Base-by-base conservation (phyloP, 2,113 vertebrate genomes). In the Sterrhoptilus dennistouni region DNA sequence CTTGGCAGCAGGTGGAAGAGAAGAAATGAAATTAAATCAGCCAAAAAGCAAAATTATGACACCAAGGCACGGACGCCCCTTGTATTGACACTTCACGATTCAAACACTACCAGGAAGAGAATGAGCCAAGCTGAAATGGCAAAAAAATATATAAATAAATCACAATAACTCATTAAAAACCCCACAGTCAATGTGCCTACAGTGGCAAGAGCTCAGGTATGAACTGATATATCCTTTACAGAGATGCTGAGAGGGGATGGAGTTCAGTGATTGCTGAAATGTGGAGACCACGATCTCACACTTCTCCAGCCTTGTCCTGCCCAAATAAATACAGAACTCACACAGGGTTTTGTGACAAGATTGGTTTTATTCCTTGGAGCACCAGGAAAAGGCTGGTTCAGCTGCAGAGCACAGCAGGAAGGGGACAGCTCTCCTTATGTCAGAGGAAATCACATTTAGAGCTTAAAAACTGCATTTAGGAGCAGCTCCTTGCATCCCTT, bases 121-220 rank as follows among this genome's bases (percentile, higher is more conserved):
- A 14, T 0, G 5, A 63, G 36, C 15, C 38, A 47, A 27, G 31
- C 31, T 36, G 35, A 75, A 60, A 59, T 18, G 53, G 45, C 13
- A 63, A 25, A 3, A 42, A 40, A 5, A 31, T 5, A 23, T 5
- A 11, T 0, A 12, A 47, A 29, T 6, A 63, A 15, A 31, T 9
- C 25, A 27, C 4, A 54, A 29, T 2, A 83, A 71, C 0, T 0
- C 40, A 52, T 16, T 14, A 31, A 52, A 81, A 68, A 7, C 1
- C 1, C 14, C 63, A 16, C 17, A 24, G 4, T 35, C 3, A 0
- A 1, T 1, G 31, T 61, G 42, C 24, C 25, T 19, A 12, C 9
- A 18, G 66, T 1, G 21, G 38, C 33, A 44, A 50, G 53, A 93
- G 11, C 17, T 36, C 42, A 22, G 54, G 33, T 2, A 3, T 12